Base-by-base conservation (phyloP, 1,140 invertebrate genomes). In the Drosophila arizonae region DNA sequence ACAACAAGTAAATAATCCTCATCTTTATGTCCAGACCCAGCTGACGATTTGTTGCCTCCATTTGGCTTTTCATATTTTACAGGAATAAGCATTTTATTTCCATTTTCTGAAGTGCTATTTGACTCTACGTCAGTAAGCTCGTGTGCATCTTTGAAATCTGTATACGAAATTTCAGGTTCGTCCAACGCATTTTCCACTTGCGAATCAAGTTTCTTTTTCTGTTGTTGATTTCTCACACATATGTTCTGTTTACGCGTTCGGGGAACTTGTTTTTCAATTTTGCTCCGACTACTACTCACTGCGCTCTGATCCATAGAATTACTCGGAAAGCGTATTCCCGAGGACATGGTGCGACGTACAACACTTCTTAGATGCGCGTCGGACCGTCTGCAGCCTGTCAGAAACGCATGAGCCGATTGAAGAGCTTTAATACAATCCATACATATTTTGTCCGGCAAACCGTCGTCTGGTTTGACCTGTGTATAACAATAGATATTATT, bases 391-490 rank as follows among this genome's bases (percentile, higher is more conserved):
- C 81, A 90, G 4, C 64, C 62, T 4, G 41, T 62, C 4, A 90
- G 11, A 57, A 90, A 89, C 11, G 58, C 28, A 3, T 81, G 65
- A 4, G 69, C 66, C 24, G 57, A 39, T 33, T 87, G 63, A 41
- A 90, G 39, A 8, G 54, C 51, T 0, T 75, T 13, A 1, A 81
- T 11, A 17, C 89, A 90, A 11, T 62, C 46, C 2, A 46, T 45
- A 50, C 89, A 90, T 45, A 90, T 90, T 45, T 89, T 72, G 24
- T 90, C 85, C 0, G 89, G 89, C 33, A 90, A 55, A 1, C 79
- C 81, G 52, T 90, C 89, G 4, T 71, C 39, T 3, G 45, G 56
- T 36, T 68, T 8, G 17, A 84, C 72, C 89, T 90, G 10, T 2
- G 54, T 48, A 30, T 30, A 48, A 24, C 36, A 15, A 64, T 11